phyloP scores from a whole-genome alignment of 2,888 invertebrate species.

The Cephus spinipes region DNA sequence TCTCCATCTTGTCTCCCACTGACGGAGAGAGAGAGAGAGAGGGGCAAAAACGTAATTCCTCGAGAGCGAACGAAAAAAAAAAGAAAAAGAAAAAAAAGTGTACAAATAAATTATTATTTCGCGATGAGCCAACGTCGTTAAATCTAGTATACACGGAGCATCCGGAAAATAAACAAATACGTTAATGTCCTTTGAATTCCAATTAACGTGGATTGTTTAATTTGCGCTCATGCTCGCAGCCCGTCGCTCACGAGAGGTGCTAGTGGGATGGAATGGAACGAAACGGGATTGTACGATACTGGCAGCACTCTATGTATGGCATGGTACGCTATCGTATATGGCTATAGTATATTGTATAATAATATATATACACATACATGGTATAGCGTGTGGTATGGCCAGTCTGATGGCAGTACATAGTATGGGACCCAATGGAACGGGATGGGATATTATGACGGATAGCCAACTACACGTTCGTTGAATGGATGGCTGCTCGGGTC shows the following conservation, averaged over 20 bases:
- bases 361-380: no score
- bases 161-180: slow-evolving; percentile 29
- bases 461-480: not conserved
- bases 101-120: no score
- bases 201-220: slow-evolving; percentile 45
- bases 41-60: no score
- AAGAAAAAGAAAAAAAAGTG: no score
- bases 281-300: slow-evolving; percentile 23
- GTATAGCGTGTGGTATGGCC: no score
- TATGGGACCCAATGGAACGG: slow-evolving; percentile 8
- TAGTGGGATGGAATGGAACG: slow-evolving; percentile 17
- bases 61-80: no score
- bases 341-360: not conserved
- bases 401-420: no score
- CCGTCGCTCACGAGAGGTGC: slow-evolving; percentile 11
- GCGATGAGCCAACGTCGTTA: not conserved
- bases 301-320: slow-evolving; percentile 7
- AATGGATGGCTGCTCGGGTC: not conserved
- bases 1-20: no score
- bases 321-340: slow-evolving; percentile 1
- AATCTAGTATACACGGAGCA: slow-evolving; percentile 6
- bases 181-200: slow-evolving; percentile 48
- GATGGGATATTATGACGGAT: slow-evolving; percentile 41
- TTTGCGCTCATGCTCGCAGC: slow-evolving; percentile 24
- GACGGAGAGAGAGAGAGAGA: no score